Conservation (phyloP, 2,113 vertebrate species). For the Phoxinus phoxinus region DNA sequence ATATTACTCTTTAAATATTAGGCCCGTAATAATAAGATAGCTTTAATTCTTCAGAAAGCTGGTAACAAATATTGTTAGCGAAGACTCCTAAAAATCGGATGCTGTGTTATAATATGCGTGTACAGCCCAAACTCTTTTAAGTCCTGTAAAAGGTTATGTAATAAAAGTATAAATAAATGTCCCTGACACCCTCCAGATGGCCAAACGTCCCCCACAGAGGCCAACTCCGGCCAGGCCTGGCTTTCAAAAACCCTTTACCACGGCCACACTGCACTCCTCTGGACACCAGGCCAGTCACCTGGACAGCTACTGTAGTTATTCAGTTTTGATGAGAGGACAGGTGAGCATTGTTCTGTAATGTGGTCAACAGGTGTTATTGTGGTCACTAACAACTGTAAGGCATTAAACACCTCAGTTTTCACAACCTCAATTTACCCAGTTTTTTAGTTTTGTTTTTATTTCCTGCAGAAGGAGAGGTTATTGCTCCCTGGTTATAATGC, state of each 20-base stretch:
- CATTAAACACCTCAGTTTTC: neutral
- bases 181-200: conserved; percentile 63
- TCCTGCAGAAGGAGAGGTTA: neutral
- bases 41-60: neutral
- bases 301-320: neutral
- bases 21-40: neutral
- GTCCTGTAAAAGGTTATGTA: conserved; percentile 51
- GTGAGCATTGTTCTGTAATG: neutral
- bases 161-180: conserved; percentile 63
- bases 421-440: neutral
- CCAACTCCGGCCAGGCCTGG: conserved; percentile 43
- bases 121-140: neutral
- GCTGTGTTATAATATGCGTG: conserved; percentile 30
- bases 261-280: conserved; percentile 40
- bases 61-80: no score
- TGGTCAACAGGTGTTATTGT: conserved; percentile 17
- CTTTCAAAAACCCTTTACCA: conserved; percentile 29
- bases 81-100: neutral
- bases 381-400: neutral
- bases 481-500: neutral
- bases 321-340: conserved; percentile 23
- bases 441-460: neutral
- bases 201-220: conserved; percentile 52
- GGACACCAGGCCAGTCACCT: conserved; percentile 2
- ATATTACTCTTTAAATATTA: neutral